Conservation (phyloP, 2,888 invertebrate genomes). For the Epistrophe grossulariae region DNA sequence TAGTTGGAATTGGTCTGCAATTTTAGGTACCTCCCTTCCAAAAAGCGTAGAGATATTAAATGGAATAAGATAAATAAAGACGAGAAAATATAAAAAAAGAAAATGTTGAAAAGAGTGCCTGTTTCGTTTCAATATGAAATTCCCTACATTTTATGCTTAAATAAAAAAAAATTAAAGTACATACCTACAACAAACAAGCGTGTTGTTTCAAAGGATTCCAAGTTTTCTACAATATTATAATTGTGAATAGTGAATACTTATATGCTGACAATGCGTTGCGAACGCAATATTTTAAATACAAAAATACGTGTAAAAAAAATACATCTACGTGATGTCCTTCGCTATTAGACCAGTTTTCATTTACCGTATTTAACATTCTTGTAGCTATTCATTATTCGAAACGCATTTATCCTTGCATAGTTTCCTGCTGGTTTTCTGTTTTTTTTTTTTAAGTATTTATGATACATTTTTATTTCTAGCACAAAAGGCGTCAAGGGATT, state of each 20-base stretch:
- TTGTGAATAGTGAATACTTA: not conserved
- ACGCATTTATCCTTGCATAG: slow-evolving; percentile 18
- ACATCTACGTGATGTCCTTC: slow-evolving; percentile 9
- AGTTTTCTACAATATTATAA: not conserved
- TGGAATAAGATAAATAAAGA: too few species aligned
- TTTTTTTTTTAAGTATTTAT: slow-evolving; percentile 13
- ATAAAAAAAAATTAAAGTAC: too few species aligned
- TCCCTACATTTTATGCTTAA: not conserved
- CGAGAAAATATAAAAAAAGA: too few species aligned
- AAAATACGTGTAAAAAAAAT: not conserved
- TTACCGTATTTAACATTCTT: slow-evolving; percentile 17
- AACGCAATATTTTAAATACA: slow-evolving; percentile 19
- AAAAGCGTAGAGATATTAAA: too few species aligned
- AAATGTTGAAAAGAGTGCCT: too few species aligned
- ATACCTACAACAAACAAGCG: not conserved
- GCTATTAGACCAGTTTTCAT: slow-evolving; percentile 5
- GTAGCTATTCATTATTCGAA: slow-evolving; percentile 11
- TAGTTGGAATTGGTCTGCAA: too few species aligned
- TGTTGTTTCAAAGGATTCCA: slow-evolving; percentile 2
- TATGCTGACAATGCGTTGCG: slow-evolving; percentile 5
- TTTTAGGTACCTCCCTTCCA: too few species aligned
- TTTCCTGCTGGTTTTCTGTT: slow-evolving; percentile 9
- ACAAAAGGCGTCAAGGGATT: slow-evolving; percentile 62
- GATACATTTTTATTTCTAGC: slow-evolving; percentile 17
- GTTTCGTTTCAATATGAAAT: not conserved